Evolutionary conservation across 2,888 invertebrate genomes (phyloP).

Genomic region (Zygogramma bicolorata): DNA sequence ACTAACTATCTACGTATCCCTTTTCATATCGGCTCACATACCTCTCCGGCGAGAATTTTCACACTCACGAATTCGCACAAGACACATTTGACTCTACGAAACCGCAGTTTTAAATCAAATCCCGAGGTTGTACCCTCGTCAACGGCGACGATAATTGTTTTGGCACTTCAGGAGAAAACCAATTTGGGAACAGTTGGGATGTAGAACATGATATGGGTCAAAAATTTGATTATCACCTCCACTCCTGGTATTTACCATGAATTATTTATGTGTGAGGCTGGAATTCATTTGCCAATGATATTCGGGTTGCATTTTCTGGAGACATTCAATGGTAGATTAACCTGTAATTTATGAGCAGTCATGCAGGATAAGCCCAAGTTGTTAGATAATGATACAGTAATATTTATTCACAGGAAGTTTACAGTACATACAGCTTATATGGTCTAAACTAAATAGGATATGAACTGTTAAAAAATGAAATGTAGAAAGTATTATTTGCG

Average conservation of each 20-base stretch:
- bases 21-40: neutral
- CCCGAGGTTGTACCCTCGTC: constrained; percentile 32
- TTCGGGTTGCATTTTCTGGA: neutral
- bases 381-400: no score
- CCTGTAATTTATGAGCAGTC: no score
- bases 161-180: constrained; percentile 33
- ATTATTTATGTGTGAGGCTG: neutral
- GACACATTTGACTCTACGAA: constrained; percentile 18
- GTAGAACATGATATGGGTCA: constrained; percentile 39
- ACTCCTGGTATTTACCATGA: constrained; percentile 13
- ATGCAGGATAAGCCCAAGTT: no score
- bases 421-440: no score
- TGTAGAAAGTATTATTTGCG: no score
- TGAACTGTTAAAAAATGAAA: no score
- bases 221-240: constrained; percentile 30
- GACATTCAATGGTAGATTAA: no score
- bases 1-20: neutral
- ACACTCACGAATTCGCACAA: neutral
- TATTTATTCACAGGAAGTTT: no score
- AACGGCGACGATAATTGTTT: constrained; percentile 35
- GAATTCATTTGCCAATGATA: neutral
- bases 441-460: no score
- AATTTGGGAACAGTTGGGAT: constrained; percentile 33
- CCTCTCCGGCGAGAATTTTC: neutral
- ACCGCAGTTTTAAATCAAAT: constrained; percentile 17